These are phyloP conservation scores for Drosophila sordidula DNA, from an alignment of 2,888 invertebrate genomes.

Conservation along the genomic window DNA sequence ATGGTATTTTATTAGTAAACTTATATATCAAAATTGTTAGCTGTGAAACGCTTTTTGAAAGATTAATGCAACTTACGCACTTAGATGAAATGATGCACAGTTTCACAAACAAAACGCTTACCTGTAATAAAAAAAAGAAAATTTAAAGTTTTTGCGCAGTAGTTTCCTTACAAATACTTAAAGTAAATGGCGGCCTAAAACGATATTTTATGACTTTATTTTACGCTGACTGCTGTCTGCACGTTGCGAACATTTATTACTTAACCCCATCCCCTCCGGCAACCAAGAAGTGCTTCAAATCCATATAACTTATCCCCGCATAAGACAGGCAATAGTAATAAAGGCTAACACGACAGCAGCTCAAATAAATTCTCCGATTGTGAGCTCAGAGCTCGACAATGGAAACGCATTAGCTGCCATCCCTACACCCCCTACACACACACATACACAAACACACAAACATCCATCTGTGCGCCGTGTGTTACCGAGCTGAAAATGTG, in stretches of 20 bases:
- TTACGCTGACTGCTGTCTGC: constrained; percentile 27
- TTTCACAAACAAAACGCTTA: constrained; percentile 57
- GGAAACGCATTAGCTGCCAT: constrained; percentile 70
- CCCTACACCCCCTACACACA: not conserved
- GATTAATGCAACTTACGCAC: constrained; percentile 58
- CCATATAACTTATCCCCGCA: constrained; percentile 66
- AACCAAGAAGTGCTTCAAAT: constrained; percentile 41
- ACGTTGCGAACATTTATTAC: constrained; percentile 56
- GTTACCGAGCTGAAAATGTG: constrained; percentile 16
- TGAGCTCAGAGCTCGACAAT: constrained; percentile 64
- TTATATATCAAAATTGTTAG: constrained; percentile 21
- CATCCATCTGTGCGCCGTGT: not conserved
- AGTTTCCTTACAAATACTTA: constrained; percentile 26
- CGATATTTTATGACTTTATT: constrained; percentile 43
- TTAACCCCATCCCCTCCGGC: not conserved
- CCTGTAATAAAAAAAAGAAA: constrained; percentile 52
- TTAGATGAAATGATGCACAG: constrained; percentile 3
- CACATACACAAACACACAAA: not conserved
- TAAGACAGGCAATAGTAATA: constrained; percentile 76
- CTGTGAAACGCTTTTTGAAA: constrained; percentile 2
- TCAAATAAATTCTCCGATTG: constrained; percentile 65
- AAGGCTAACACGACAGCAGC: constrained; percentile 59
- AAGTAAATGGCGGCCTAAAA: constrained; percentile 33
- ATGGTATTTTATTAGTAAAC: constrained; percentile 19
- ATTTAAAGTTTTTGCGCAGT: not conserved